Conservation (phyloP, 2,113 vertebrate species). For the Nettapus auritus region DNA sequence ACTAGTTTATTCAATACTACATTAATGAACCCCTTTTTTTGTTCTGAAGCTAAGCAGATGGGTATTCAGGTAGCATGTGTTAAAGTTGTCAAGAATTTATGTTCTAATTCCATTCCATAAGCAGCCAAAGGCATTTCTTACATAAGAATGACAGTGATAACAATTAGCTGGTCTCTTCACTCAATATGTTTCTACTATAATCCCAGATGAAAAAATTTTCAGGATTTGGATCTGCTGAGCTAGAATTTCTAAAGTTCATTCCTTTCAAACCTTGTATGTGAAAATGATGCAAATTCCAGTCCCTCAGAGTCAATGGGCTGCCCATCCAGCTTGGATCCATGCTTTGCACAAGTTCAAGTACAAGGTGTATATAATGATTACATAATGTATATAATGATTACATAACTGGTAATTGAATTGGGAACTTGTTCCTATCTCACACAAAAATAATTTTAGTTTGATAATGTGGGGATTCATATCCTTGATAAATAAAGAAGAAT, state of each 20-base stretch:
- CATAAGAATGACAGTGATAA: background rate
- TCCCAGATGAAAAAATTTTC: conserved; percentile 18
- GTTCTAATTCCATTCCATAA: conserved; percentile 4
- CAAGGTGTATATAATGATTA: background rate
- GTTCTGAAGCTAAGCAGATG: conserved; percentile 51
- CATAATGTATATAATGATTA: background rate
- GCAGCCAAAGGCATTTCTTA: background rate
- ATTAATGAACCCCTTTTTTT: conserved; percentile 32
- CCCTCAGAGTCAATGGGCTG: background rate
- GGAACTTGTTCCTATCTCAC: background rate
- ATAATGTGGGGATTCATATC: background rate
- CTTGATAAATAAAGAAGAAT: conserved; percentile 22
- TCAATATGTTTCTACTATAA: conserved; percentile 22
- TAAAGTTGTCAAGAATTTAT: conserved; percentile 43
- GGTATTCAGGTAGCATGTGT: conserved; percentile 61
- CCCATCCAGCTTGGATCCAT: background rate
- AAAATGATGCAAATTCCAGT: background rate
- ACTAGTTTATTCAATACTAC: conserved; percentile 16
- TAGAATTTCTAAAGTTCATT: conserved; percentile 17
- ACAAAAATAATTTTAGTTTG: background rate
- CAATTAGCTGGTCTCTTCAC: conserved; percentile 36
- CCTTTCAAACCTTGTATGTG: background rate
- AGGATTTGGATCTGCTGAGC: background rate
- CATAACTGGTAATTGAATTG: background rate
- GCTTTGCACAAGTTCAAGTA: background rate